phyloP scores from a whole-genome alignment of 1,140 invertebrate genomes.

The fruit fly (Drosophila melanogaster) region Release_6_plus_ISO1_MT NC_004354.4:13438001-13438500 shows the following conservation, averaged over 20 bases:
- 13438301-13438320: conserved; percentile 48
- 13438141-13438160: conserved; percentile 64
- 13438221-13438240: not conserved
- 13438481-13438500: conserved; percentile 27
- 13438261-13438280: conserved; percentile 17
- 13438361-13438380: not conserved
- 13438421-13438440: conserved; percentile 25
- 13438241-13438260: too few species aligned
- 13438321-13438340: conserved; percentile 61
- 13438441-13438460: not conserved
- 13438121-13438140: conserved; percentile 82
- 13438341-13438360: conserved; percentile 30
- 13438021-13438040: not conserved
- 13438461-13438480: not conserved
- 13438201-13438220: not conserved
- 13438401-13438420: conserved; percentile 7
- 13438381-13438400: not conserved
- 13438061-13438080: conserved; percentile 14
- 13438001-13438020: too few species aligned
- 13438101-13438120: conserved; percentile 78
- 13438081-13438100: conserved; percentile 18
- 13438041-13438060: conserved; percentile 2
- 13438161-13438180: conserved; percentile 74
- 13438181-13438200: conserved; percentile 50
- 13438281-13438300: conserved; percentile 40